phyloP scores from a whole-genome alignment of 2,888 invertebrate species.

The Lasioglossum malachurum region DNA sequence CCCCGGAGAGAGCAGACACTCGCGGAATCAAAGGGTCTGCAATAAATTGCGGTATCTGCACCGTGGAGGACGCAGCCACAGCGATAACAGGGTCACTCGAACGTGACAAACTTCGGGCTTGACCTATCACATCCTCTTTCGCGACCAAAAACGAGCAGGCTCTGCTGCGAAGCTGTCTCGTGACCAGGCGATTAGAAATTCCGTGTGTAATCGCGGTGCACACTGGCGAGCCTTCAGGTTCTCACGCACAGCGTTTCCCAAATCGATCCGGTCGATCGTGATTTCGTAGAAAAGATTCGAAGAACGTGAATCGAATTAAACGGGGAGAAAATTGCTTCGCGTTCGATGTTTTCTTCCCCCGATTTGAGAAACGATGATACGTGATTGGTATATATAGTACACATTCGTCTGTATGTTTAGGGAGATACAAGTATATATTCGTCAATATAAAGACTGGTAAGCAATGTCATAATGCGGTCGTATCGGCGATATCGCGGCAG shows the following conservation, averaged over 20 bases:
- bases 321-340: not conserved
- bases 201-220: constrained; percentile 36
- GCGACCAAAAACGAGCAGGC: constrained; percentile 63
- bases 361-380: not conserved
- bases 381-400: not conserved
- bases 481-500: constrained; percentile 65
- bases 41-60: constrained; percentile 4
- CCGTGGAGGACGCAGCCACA: constrained; percentile 14
- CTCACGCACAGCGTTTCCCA: not conserved
- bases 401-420: not conserved
- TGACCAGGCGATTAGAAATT: constrained; percentile 53
- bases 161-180: constrained; percentile 56
- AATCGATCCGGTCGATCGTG: not conserved
- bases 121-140: constrained; percentile 79
- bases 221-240: constrained; percentile 28
- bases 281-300: not conserved
- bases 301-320: not conserved
- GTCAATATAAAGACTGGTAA: constrained; percentile 46
- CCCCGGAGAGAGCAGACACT: not conserved
- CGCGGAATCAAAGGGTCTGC: constrained; percentile 14
- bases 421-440: constrained; percentile 13
- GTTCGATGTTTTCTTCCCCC: not conserved
- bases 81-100: constrained; percentile 40
- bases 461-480: constrained; percentile 60
- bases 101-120: constrained; percentile 62